Evolutionary conservation across 2,888 invertebrate species (phyloP), one percentile per base, ranked within the genome.

Genomic region (Cyclophora albipunctata): DNA sequence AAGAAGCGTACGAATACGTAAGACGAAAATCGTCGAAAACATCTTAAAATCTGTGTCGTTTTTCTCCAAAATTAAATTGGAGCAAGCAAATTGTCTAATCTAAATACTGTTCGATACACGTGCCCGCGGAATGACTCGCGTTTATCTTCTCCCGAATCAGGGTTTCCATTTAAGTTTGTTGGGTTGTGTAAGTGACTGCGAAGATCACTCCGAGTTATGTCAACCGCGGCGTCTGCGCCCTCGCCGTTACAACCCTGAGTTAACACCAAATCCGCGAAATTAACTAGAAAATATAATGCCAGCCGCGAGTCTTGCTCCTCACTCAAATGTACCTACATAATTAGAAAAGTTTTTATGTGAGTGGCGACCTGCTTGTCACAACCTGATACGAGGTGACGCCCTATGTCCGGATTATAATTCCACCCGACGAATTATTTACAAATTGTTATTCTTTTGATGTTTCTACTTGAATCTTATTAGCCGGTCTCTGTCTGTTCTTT

Each of bases 301-400:
- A 75, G 73, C 75, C 71, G 63, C 64, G 57, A 68, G 72, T 68
- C 75, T 81, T 55, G 51, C 81, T 85, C 84, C 77, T 78, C 81
- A 78, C 78, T 85, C 80, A 84, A 88, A 85, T 85, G 80, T 82
- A 59, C 52, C 55, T 48, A 81, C 80, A 84, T 87, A 87, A 87
- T 87, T 87, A 88, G 81, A 81, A 87, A 87, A 87, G 86, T 87
- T 88, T 88, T 86, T 86, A 86, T 77, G 84, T 84, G 77, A 66
- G 62, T 69, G 75, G 67, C 75, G 78, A 81, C 78, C 78, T 78
- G 82, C 75, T 73, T 84, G 84, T 83, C 86, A 81, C 78, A 61
- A 70, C 66, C 68, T 73, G 71, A 69, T 72, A 74, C 80, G 55
- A 45, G 33, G 35, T 40, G 42, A 71, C 78, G 58, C 73, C 78